Conservation (phyloP, 2,888 invertebrate species). For the Diploptera punctata region DNA sequence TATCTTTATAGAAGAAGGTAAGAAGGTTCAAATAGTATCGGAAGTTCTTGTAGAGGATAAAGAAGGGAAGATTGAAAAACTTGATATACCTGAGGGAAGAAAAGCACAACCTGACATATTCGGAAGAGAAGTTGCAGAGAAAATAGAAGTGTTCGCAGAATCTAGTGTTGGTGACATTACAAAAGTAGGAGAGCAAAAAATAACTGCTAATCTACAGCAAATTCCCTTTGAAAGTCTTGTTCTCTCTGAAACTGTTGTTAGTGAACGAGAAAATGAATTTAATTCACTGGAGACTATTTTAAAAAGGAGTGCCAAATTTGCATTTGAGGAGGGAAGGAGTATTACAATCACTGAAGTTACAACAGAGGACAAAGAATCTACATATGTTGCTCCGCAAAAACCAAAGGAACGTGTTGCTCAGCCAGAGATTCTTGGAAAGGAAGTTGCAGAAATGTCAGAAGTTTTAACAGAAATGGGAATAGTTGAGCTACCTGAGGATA, state of each 20-base stretch:
- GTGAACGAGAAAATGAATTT: slow-evolving; percentile 45
- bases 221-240: slow-evolving; percentile 46
- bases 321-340: slow-evolving; percentile 47
- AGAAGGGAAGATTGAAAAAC: slow-evolving; percentile 49
- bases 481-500: slow-evolving; percentile 41
- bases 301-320: slow-evolving; percentile 46
- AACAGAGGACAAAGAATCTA: slow-evolving; percentile 50
- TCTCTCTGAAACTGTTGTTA: slow-evolving; percentile 50
- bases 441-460: slow-evolving; percentile 51
- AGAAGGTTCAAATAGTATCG: slow-evolving; percentile 47
- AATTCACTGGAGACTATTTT: slow-evolving; percentile 44
- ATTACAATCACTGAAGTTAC: slow-evolving; percentile 49
- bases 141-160: slow-evolving; percentile 47
- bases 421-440: slow-evolving; percentile 47
- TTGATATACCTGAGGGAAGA: slow-evolving; percentile 36
- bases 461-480: slow-evolving; percentile 47
- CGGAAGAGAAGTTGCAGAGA: slow-evolving; percentile 58
- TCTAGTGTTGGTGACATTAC: slow-evolving; percentile 50
- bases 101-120: slow-evolving; percentile 46
- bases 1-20: slow-evolving; percentile 53
- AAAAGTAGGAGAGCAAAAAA: slow-evolving; percentile 49
- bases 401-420: slow-evolving; percentile 49
- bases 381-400: slow-evolving; percentile 45
- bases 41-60: slow-evolving; percentile 53
- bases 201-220: slow-evolving; percentile 45